phyloP scores from a whole-genome alignment of 2,113 vertebrate species.

The Morone saxatilis region DNA sequence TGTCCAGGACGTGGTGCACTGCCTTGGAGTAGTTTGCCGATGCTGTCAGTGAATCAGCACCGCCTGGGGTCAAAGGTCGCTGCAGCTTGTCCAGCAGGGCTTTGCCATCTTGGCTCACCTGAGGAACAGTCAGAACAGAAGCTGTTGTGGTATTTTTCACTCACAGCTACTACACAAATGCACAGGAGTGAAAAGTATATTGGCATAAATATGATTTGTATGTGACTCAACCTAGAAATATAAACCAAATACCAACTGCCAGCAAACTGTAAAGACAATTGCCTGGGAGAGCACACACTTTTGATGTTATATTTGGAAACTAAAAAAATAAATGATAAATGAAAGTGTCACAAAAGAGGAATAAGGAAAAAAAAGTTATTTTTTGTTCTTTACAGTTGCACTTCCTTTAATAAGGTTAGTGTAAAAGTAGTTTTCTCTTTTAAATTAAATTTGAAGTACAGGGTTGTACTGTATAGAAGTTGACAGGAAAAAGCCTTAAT shows the following conservation, averaged over 20 bases:
- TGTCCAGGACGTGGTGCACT: constrained; percentile 95
- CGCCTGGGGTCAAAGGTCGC: constrained; percentile 94
- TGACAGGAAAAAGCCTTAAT: not conserved
- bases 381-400: not conserved
- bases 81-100: constrained; percentile 97
- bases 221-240: constrained; percentile 4
- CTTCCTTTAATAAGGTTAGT: not conserved
- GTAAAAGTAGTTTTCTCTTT: not conserved
- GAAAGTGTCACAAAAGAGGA: not conserved
- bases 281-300: not conserved
- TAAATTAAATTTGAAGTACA: not conserved
- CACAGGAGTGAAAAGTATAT: not conserved
- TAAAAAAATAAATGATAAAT: not conserved
- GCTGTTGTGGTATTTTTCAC: not conserved
- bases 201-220: not conserved
- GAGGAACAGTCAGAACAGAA: constrained; percentile 15
- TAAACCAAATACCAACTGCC: not conserved
- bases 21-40: constrained; percentile 99
- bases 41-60: constrained; percentile 94
- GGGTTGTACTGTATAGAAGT: not conserved
- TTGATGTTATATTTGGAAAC: not conserved
- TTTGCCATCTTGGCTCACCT: constrained; percentile 99
- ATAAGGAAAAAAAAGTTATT: not conserved
- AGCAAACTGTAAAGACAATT: not conserved
- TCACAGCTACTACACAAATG: not conserved